Percentiles rank a stretch among this genome's conserved stretches.
phyloP scores from a whole-genome alignment of 2,888 invertebrate genomes.

The Nesidiocoris tenuis region DNA sequence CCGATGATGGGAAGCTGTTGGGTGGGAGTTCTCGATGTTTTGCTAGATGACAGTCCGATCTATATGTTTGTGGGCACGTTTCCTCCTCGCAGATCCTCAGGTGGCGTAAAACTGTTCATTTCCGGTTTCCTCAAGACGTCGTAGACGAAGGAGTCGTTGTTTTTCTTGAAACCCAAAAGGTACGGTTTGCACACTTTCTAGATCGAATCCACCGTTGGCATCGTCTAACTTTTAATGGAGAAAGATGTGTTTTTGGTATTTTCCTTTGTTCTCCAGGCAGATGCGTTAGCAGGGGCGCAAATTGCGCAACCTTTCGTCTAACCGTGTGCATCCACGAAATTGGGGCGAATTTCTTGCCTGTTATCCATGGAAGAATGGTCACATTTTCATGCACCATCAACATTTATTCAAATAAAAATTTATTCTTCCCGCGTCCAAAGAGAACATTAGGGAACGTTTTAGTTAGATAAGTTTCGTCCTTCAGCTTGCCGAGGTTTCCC shows the following conservation, averaged over 20 bases:
- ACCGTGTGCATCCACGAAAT: background rate
- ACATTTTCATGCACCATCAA: too few species aligned
- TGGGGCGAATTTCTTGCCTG: background rate
- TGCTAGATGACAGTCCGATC: constrained; percentile 34
- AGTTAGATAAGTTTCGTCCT: background rate
- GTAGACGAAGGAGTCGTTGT: constrained; percentile 36
- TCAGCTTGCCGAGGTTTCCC: background rate
- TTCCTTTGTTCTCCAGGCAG: too few species aligned
- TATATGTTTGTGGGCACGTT: constrained; percentile 2
- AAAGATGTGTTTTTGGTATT: background rate
- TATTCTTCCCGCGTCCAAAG: background rate
- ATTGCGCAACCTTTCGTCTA: background rate
- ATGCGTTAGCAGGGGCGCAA: constrained; percentile 1
- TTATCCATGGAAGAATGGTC: too few species aligned
- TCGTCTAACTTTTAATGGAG: background rate
- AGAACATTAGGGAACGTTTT: background rate
- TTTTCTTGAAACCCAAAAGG: constrained; percentile 41
- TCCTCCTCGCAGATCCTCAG: constrained; percentile 37
- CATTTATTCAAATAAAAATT: too few species aligned
- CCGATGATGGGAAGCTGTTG: constrained; percentile 48
- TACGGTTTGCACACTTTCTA: constrained; percentile 45
- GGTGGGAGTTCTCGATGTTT: constrained; percentile 46
- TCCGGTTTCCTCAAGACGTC: constrained; percentile 24
- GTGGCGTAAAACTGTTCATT: constrained; percentile 32
- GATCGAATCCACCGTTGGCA: background rate